Base-by-base conservation (phyloP, 1,140 invertebrate genomes). In the Drosophila azteca region DNA sequence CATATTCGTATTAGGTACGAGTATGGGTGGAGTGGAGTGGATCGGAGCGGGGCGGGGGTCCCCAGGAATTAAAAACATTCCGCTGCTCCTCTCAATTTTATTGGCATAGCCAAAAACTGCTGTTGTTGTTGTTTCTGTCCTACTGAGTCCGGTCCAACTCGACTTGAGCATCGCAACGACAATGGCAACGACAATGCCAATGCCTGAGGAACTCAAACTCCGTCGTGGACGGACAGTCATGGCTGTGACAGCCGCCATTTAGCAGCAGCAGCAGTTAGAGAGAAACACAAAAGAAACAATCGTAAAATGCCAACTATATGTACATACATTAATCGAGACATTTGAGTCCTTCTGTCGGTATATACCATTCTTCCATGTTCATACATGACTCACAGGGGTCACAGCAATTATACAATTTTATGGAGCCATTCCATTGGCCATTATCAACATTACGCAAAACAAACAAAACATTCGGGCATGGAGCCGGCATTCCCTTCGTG, bases 11-110 rank as follows among this genome's bases (percentile, higher is more conserved):
- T 45, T 57, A 22, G 71, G 71, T 48, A 53, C 48, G 70, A 55
- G 71, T 11, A 13, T 39, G 11, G 8, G 31, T 4, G 31, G 24
- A 24, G 24, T 5, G 24, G 24, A 24, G 24, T 11, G 31, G 29
- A 31, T n/a, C n/a, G n/a, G n/a, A n/a, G 29, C 9, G 29, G 29
- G 9, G 29, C 15, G 20, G 41, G 20, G 41, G 24, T 13, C 45
- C 24, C 35, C 58, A 31, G 57, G 73, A 77, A 85, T 84, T 77
- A 77, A 79, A 80, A 52, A 73, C 63, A 77, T 81, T 80, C 69
- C 67, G 72, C 62, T 66, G 63, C 64, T 54, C 61, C 49, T 13
- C 60, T 50, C 63, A 41, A 45, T 68, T 85, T 83, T 80, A 80
- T 80, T 73, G 70, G 29, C 35, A 24, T 11, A 39, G 35, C 9